phyloP scores from a whole-genome alignment of 2,113 vertebrate genomes.

The Holacanthus passer region DNA sequence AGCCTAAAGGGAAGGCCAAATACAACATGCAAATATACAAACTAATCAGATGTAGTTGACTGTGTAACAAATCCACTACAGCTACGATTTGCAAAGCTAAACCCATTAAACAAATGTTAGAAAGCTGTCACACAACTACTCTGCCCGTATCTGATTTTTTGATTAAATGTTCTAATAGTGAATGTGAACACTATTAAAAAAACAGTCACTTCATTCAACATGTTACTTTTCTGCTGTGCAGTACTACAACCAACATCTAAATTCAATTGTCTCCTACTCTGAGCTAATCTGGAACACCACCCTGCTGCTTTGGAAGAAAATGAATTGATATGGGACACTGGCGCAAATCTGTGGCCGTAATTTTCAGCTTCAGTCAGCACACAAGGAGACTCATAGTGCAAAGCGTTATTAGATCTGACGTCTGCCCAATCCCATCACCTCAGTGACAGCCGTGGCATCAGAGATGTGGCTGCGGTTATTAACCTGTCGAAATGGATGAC shows the following conservation, averaged over 20 bases:
- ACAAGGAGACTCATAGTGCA: conserved; percentile 35
- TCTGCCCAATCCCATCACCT: conserved; percentile 53
- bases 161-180: neutral
- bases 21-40: neutral
- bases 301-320: conserved; percentile 39
- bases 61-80: neutral
- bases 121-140: neutral
- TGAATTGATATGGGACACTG: conserved; percentile 19
- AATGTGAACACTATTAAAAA: neutral
- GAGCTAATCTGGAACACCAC: neutral
- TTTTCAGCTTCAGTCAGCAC: conserved; percentile 48
- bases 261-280: conserved; percentile 21
- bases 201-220: conserved; percentile 3
- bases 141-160: neutral
- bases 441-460: conserved; percentile 54
- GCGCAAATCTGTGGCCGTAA: conserved; percentile 32
- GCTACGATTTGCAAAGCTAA: neutral
- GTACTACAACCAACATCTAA: neutral
- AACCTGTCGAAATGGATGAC: conserved; percentile 61
- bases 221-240: neutral
- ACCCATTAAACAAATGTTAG: neutral
- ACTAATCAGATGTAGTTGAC: neutral
- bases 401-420: conserved; percentile 62
- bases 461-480: conserved; percentile 61
- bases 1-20: neutral